phyloP scores from a whole-genome alignment of 2,888 invertebrate genomes.

The Drosophila flavopinicola region DNA sequence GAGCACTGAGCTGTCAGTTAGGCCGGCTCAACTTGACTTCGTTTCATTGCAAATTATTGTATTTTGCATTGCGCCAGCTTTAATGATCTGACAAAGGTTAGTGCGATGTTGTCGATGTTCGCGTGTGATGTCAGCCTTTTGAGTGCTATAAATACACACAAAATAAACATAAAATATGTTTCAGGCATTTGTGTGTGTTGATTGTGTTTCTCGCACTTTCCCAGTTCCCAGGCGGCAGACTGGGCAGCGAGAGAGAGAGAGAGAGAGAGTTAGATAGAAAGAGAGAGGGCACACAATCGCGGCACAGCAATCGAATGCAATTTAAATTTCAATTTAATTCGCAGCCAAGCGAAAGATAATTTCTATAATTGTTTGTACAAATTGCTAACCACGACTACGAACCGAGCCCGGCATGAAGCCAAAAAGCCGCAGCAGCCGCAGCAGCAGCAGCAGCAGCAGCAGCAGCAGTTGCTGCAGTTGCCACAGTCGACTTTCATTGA shows the following conservation, averaged over 20 bases:
- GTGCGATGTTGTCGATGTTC: constrained; percentile 31
- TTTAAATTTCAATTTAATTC: constrained; percentile 81
- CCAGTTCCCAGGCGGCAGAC: constrained; percentile 28
- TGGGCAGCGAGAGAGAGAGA: not conserved
- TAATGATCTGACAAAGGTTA: constrained; percentile 67
- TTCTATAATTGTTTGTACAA: constrained; percentile 80
- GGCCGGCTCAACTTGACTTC: constrained; percentile 57
- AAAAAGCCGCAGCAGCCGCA: constrained; percentile 36
- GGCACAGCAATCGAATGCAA: constrained; percentile 68
- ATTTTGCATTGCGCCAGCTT: constrained; percentile 44
- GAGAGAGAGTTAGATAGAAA: constrained; percentile 10
- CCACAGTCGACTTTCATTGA: constrained; percentile 72
- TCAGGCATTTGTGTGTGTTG: constrained; percentile 31
- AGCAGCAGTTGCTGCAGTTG: constrained; percentile 32
- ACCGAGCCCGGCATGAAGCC: constrained; percentile 33
- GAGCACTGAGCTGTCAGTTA: constrained; percentile 21
- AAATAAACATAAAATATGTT: constrained; percentile 48
- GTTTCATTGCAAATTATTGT: constrained; percentile 26
- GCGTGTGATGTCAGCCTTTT: constrained; percentile 70
- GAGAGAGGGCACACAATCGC: constrained; percentile 57
- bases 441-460: constrained; percentile 21
- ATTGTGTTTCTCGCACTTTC: constrained; percentile 42
- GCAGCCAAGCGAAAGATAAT: constrained; percentile 75
- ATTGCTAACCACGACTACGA: constrained; percentile 73
- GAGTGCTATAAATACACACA: constrained; percentile 66